Percentiles rank a stretch among this genome's conserved stretches.
These are phyloP conservation scores for Steinernema carpocapsae DNA, from an alignment of 2,888 invertebrate genomes.

Conservation along the genomic window DNA sequence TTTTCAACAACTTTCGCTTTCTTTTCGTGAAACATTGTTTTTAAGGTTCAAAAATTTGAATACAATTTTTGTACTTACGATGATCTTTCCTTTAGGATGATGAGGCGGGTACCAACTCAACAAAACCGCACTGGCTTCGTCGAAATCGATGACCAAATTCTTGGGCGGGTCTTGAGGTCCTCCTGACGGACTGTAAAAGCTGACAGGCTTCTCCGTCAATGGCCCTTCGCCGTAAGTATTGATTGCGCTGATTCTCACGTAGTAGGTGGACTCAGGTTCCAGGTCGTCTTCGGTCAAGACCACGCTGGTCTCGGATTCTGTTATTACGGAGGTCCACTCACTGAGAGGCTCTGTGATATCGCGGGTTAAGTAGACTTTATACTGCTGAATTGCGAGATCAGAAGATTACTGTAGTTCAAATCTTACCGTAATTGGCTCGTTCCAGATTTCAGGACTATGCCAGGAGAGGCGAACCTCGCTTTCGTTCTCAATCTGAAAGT, in stretches of 20 bases:
- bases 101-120: constrained; percentile 43
- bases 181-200: constrained; percentile 49
- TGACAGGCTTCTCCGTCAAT: constrained; percentile 36
- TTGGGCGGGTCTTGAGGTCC: constrained; percentile 50
- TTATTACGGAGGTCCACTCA: not conserved
- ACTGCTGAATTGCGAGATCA: constrained; percentile 36
- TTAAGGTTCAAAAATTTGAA: no score
- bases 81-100: constrained; percentile 27
- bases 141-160: constrained; percentile 44
- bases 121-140: constrained; percentile 53
- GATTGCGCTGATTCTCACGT: constrained; percentile 46
- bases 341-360: constrained; percentile 5
- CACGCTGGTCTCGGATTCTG: not conserved
- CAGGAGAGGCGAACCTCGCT: constrained; percentile 48
- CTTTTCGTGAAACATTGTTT: no score
- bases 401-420: not conserved
- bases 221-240: constrained; percentile 52
- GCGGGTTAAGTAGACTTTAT: constrained; percentile 41
- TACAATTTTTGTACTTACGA: no score
- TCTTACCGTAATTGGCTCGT: constrained; percentile 45
- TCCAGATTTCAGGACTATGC: constrained; percentile 47
- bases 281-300: constrained; percentile 38
- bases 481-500: constrained; percentile 47
- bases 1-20: no score
- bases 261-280: constrained; percentile 47